These are phyloP conservation scores for Stichodactyla helianthus DNA, from an alignment of 64 coral and sea anemone species.

Conservation along the genomic window DNA sequence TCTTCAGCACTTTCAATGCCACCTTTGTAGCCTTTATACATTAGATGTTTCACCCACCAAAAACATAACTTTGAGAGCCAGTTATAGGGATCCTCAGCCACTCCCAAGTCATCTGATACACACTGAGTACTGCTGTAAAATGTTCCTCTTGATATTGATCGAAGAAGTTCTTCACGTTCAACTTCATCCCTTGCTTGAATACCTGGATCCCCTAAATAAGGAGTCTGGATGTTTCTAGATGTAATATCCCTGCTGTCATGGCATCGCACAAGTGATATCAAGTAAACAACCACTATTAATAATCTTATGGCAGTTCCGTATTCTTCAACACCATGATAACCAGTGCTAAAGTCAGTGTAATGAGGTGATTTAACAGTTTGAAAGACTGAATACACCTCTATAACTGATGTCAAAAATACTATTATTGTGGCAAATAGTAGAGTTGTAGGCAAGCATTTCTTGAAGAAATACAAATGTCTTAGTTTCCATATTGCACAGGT, in stretches of 20 bases:
- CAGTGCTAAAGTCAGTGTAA: not conserved
- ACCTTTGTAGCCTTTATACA: constrained; percentile 75
- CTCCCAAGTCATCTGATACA: constrained; percentile 57
- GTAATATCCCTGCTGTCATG: not conserved
- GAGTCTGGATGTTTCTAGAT: not conserved
- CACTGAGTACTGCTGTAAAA: constrained; percentile 76
- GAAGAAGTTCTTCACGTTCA: constrained; percentile 50
- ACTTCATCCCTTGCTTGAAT: constrained; percentile 42
- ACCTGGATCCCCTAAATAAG: constrained; percentile 4
- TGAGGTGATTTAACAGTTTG: not conserved
- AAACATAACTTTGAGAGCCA: constrained; percentile 72
- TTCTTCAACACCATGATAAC: constrained; percentile 27
- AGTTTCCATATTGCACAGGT: constrained; percentile 64
- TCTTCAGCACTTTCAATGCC: constrained; percentile 57
- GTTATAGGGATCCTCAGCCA: constrained; percentile 71
- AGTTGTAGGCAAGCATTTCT: constrained; percentile 30
- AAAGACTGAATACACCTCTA: constrained; percentile 63
- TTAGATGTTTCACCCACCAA: constrained; percentile 84
- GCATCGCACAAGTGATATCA: constrained; percentile 47
- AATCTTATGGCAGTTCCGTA: constrained; percentile 64
- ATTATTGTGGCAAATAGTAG: constrained; percentile 42
- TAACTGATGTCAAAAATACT: constrained; percentile 8
- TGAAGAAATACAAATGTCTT: constrained; percentile 39
- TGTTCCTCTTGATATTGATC: constrained; percentile 46
- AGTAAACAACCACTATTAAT: constrained; percentile 41